A percentile compares a stretch with the other conserved stretches of the same genome.
These are phyloP conservation scores for Aphis craccivora DNA, from an alignment of 1,140 invertebrate genomes.

Conservation along the genomic window DNA sequence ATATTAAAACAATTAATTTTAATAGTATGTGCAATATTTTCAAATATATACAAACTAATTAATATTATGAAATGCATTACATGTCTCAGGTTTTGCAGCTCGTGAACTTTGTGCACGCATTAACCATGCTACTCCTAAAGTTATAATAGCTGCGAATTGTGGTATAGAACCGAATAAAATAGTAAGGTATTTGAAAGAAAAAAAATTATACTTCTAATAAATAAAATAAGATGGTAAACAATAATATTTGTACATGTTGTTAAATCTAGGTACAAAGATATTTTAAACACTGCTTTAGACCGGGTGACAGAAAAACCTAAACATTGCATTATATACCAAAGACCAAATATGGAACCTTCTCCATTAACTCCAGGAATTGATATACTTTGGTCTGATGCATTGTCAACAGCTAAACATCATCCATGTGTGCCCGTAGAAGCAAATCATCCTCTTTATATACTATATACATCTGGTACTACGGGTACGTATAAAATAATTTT, in stretches of 20 bases:
- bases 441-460: conserved; percentile 88
- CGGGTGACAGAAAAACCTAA: conserved; percentile 74
- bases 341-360: conserved; percentile 73
- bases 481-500: conserved; percentile 64
- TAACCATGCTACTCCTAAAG: conserved; percentile 84
- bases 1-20: not conserved
- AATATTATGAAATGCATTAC: not conserved
- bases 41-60: not conserved
- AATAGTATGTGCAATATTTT: not conserved
- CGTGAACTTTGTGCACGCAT: conserved; percentile 85
- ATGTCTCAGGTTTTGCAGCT: conserved; percentile 74
- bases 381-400: conserved; percentile 78
- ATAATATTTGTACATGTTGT: not conserved
- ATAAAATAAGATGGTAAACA: not conserved
- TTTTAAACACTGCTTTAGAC: conserved; percentile 84
- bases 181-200: conserved; percentile 70
- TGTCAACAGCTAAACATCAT: conserved; percentile 71
- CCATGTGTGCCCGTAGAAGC: conserved; percentile 86
- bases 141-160: conserved; percentile 88
- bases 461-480: conserved; percentile 93
- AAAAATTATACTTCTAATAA: not conserved
- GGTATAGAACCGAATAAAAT: conserved; percentile 87
- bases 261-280: conserved; percentile 78
- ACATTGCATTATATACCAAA: conserved; percentile 82
- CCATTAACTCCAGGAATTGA: conserved; percentile 72